Evolutionary conservation across 1,140 invertebrate genomes (phyloP).

Genomic region (Formica selysi): DNA sequence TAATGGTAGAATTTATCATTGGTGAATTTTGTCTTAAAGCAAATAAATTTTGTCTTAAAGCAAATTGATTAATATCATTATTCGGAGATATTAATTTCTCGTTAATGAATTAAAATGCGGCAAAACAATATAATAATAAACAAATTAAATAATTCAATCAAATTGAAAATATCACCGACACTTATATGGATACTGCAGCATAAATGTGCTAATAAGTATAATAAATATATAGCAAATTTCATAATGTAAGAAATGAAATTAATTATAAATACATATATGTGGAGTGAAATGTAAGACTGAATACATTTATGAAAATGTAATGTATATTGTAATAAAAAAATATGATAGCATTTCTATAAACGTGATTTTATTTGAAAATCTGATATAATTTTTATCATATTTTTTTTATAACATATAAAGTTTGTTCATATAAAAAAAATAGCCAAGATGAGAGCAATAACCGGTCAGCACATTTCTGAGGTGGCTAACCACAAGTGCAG

Average conservation of each 20-base stretch:
- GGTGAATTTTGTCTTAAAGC: neutral
- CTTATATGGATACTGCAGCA: no score
- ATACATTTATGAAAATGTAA: neutral
- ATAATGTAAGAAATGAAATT: neutral
- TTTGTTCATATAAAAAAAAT: slow-evolving; percentile 3
- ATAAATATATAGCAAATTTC: neutral
- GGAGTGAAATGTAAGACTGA: neutral
- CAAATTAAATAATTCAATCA: neutral
- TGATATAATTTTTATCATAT: neutral
- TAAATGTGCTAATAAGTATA: no score
- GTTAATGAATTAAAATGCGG: neutral
- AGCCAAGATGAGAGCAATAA: slow-evolving; percentile 22
- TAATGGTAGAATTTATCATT: neutral
- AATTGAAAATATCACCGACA: neutral
- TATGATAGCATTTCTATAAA: neutral
- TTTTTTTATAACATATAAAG: neutral
- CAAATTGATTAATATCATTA: neutral
- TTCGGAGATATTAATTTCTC: neutral
- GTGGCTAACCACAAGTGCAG: slow-evolving; percentile 34
- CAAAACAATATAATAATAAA: neutral
- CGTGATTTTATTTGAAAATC: neutral
- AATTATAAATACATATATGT: neutral
- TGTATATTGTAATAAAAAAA: neutral
- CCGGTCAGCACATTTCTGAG: slow-evolving; percentile 33
- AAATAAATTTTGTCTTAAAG: neutral